Conservation (phyloP, 2,113 vertebrate species). For the Malurus elegans region DNA sequence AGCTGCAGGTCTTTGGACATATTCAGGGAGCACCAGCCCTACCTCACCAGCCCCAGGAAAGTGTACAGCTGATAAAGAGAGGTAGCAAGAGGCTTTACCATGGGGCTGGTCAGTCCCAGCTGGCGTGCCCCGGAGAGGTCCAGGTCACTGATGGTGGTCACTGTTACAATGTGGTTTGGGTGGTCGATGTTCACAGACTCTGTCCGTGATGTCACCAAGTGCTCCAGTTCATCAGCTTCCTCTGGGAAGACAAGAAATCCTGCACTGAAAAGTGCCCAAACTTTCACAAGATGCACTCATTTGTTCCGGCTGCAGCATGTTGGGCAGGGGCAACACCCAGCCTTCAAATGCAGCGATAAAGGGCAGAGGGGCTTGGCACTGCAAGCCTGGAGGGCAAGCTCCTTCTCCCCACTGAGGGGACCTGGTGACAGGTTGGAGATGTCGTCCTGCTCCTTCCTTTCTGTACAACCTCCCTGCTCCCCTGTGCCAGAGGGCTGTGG, state of each 20-base stretch:
- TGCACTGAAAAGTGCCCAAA: neutral
- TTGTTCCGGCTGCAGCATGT: neutral
- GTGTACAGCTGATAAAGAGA: neutral
- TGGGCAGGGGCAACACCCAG: accelerated
- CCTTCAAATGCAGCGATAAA: neutral
- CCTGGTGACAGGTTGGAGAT: neutral
- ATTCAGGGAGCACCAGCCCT: neutral
- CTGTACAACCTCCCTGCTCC: no score
- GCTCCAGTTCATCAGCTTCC: slow-evolving; percentile 86
- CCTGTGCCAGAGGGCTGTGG: neutral
- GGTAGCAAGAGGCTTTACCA: slow-evolving; percentile 53
- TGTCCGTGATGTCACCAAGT: slow-evolving; percentile 74
- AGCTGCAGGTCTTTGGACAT: neutral
- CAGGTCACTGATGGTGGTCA: slow-evolving; percentile 92
- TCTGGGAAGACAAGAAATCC: slow-evolving; percentile 57
- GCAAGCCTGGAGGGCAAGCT: neutral
- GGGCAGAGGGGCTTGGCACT: neutral
- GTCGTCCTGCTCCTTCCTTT: neutral
- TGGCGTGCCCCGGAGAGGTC: slow-evolving; percentile 81
- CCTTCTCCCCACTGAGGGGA: neutral
- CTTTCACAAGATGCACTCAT: neutral
- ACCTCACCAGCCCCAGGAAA: neutral
- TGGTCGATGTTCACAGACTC: slow-evolving; percentile 89
- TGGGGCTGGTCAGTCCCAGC: slow-evolving; percentile 62
- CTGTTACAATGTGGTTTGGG: slow-evolving; percentile 93